Base-by-base conservation (phyloP, 2,113 vertebrate genomes). In the Heptranchias perlo region DNA sequence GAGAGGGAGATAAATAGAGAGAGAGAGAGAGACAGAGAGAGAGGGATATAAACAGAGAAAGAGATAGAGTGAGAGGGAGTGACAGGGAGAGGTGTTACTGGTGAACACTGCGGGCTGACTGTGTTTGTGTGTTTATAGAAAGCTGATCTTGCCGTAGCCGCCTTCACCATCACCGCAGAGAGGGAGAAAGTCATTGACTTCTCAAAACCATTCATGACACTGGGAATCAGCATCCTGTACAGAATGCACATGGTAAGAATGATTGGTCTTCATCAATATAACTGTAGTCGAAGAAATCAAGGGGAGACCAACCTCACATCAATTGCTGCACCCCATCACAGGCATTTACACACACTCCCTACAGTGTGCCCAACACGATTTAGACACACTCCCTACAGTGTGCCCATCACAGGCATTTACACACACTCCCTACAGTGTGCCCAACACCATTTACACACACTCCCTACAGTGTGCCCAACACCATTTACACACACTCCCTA, bases 131-230 rank as follows among this genome's bases (percentile, higher is more conserved):
- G 96, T 76, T 92, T 92, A 96, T 97, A 99, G 99, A 99, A 99
- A 97, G 99, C 98, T 0, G 99, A 99, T 96, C 97, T 99, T 97
- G 99, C 99, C 0, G 98, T 98, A 3, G 99, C 99, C 0, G 98
- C 98, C 0, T 99, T 99, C 97, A 99, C 99, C 97, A 99, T 99
- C 97, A 99, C 99, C 0, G 99, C 98, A 0, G 99, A 99, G 97
- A 97, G 99, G 58, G 99, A 99, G 97, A 99, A 99, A 96, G 98
- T 99, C 86, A 99, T 99, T 35, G 99, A 99, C 96, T 99, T 99
- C 97, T 99, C 99, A 96, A 99, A 91, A 35, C 87, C 87, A 0
- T 91, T 91, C 87, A 91, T 91, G 87, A 91, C 87, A 10, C 52
- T 91, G 96, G 98, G 98, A 52, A 99, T 99, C 97, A 99, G 98